These are phyloP conservation scores for Stictocephala bisonia DNA, from an alignment of 2,888 invertebrate species.

Conservation along the genomic window DNA sequence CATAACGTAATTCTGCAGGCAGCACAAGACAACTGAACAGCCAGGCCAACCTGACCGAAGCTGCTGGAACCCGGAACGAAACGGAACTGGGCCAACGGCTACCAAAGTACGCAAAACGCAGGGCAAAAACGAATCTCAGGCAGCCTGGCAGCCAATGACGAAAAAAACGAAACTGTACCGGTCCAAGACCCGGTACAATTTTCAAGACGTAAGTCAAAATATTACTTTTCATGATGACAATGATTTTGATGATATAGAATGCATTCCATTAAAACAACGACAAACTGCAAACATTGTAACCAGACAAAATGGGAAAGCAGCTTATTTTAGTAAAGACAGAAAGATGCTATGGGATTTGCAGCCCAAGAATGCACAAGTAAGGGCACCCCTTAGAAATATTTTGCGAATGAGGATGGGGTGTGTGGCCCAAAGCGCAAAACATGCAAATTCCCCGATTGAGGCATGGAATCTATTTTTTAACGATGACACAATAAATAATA, in stretches of 20 bases:
- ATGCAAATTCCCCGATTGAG: not conserved
- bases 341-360: slow-evolving; percentile 2
- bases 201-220: not conserved
- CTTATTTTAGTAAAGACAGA: slow-evolving; percentile 8
- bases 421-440: not conserved
- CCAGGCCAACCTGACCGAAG: too few relatives aligned
- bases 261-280: not conserved
- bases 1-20: too few relatives aligned
- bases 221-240: not conserved
- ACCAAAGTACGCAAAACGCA: too few relatives aligned
- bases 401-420: slow-evolving; percentile 18
- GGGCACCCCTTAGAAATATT: not conserved
- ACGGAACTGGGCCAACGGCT: too few relatives aligned
- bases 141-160: too few relatives aligned
- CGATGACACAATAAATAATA: slow-evolving; percentile 31
- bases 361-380: not conserved
- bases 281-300: too few relatives aligned
- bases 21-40: too few relatives aligned
- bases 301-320: not conserved
- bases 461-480: slow-evolving; percentile 11
- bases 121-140: too few relatives aligned
- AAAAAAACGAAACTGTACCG: too few relatives aligned
- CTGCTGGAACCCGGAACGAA: too few relatives aligned
- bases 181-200: too few relatives aligned
- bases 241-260: not conserved